Conservation (phyloP, 2,888 invertebrate species). For the Cataglyphis cursor region DNA sequence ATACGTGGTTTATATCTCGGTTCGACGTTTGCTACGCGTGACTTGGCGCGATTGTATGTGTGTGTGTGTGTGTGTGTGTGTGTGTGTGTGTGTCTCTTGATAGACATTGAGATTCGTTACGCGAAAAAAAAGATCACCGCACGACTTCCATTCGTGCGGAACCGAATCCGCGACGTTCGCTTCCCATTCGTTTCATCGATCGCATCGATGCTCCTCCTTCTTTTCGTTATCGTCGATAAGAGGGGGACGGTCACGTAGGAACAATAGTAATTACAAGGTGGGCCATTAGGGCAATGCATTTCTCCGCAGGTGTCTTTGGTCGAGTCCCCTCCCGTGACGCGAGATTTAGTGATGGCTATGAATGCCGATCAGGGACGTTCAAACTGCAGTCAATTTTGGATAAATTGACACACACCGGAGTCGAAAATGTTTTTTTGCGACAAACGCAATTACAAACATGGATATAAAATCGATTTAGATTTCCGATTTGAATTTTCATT, state of each 20-base stretch:
- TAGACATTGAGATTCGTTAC: conserved; percentile 1
- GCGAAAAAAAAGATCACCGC: conserved; percentile 16
- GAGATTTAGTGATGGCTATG: conserved; percentile 71
- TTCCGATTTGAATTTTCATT: background rate
- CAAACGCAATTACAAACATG: background rate
- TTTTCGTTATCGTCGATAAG: conserved; percentile 67
- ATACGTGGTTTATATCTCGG: too few relatives aligned
- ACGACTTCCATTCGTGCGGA: conserved; percentile 46
- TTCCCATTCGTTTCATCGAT: conserved; percentile 24
- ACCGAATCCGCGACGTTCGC: conserved; percentile 45
- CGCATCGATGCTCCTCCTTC: conserved; percentile 34
- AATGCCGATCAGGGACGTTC: conserved; percentile 48
- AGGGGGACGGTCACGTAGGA: conserved; percentile 68
- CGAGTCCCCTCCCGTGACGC: conserved; percentile 62
- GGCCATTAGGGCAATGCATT: conserved; percentile 78
- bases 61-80: too few relatives aligned
- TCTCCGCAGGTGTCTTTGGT: conserved; percentile 78
- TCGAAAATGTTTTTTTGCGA: background rate
- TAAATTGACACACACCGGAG: background rate
- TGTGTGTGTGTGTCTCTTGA: too few relatives aligned
- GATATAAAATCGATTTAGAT: background rate
- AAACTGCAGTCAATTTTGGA: background rate
- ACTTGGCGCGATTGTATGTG: too few relatives aligned
- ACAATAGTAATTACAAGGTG: conserved; percentile 81
- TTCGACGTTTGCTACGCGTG: too few relatives aligned